Percentiles rank a stretch among this genome's conserved stretches.
These are phyloP conservation scores for Sciaenops ocellatus DNA, from an alignment of 2,797 vertebrate species.

Conservation along the genomic window DNA sequence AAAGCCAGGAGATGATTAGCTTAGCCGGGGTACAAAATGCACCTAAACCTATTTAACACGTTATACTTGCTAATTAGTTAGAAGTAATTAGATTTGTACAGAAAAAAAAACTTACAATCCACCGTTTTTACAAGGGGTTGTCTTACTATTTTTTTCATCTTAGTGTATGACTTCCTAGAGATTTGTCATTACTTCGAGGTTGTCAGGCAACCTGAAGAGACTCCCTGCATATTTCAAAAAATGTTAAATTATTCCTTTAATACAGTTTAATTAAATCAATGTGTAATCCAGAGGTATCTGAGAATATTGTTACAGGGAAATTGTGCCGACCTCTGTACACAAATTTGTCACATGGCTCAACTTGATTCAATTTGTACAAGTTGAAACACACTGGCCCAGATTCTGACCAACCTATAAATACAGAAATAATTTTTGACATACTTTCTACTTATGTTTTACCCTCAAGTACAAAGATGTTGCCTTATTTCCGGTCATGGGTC, in stretches of 20 bases:
- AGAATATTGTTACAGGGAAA: not conserved
- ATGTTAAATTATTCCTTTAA: conserved; percentile 18
- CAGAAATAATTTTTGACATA: conserved; percentile 4
- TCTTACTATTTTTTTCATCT: not conserved
- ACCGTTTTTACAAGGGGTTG: not conserved
- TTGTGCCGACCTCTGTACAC: not conserved
- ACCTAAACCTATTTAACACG: not conserved
- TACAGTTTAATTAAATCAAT: not conserved
- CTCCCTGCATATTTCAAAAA: not conserved
- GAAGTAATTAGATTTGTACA: not conserved
- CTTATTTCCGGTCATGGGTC: conserved; percentile 29
- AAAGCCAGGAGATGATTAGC: not conserved
- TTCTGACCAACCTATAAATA: conserved; percentile 9
- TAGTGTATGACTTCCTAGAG: not conserved
- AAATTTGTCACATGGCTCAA: conserved; percentile 6
- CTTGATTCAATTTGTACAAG: conserved; percentile 21
- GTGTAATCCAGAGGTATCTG: not conserved
- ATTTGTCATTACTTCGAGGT: not conserved
- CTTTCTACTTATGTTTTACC: conserved; percentile 5
- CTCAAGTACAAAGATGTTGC: conserved; percentile 18
- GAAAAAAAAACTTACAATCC: not conserved
- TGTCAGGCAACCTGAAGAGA: not conserved
- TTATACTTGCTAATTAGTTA: not conserved
- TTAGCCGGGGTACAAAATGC: not conserved
- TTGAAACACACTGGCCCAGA: conserved; percentile 20